Conservation (phyloP, 2,888 invertebrate species). For the Heliconius ismenius region DNA sequence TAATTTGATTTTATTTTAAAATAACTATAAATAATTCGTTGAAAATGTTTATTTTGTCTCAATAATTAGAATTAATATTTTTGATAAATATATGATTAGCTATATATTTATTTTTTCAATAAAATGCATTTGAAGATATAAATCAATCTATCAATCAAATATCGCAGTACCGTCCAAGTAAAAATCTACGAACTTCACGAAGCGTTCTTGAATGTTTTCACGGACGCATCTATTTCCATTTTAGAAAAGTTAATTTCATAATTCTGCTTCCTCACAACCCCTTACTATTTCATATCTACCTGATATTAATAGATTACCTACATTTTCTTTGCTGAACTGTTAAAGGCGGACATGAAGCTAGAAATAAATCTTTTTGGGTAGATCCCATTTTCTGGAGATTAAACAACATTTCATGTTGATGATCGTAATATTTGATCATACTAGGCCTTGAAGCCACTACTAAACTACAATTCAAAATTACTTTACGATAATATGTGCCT, state of each 20-base stretch:
- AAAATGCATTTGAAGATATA: background rate
- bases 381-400: background rate
- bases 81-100: background rate
- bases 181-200: background rate
- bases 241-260: constrained; percentile 9
- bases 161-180: background rate
- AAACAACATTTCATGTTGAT: background rate
- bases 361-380: background rate
- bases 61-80: too few species aligned
- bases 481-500: background rate
- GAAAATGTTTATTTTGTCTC: background rate
- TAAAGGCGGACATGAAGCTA: background rate
- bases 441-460: background rate
- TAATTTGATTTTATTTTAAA: too few species aligned
- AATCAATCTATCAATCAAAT: too few species aligned
- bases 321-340: background rate
- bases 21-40: background rate
- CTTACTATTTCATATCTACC: background rate
- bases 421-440: background rate
- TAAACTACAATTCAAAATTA: background rate
- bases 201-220: background rate
- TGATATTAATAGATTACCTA: background rate
- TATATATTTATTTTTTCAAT: too few species aligned
- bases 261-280: background rate
- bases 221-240: background rate